Evolutionary conservation across 2,113 vertebrate species (phyloP).

Genomic region (Crotophaga sulcirostris): DNA sequence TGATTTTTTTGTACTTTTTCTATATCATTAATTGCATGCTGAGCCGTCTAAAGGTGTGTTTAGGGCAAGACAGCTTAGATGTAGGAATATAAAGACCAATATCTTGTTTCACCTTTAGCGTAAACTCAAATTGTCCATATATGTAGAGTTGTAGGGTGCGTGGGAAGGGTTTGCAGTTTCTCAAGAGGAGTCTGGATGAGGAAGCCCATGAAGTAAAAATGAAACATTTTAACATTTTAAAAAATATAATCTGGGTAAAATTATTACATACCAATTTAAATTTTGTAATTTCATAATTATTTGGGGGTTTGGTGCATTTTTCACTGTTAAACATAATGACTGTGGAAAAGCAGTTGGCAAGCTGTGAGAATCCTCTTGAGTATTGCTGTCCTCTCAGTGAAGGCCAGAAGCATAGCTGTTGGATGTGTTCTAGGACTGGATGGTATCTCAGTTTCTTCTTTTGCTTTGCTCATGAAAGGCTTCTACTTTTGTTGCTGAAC

Average conservation of each 20-base stretch:
- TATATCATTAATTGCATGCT: not conserved
- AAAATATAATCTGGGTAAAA: too few species aligned
- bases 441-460: not conserved
- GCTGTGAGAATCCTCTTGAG: not conserved
- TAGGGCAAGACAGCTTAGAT: not conserved
- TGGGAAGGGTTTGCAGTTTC: not conserved
- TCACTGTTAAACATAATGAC: not conserved
- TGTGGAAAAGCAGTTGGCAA: not conserved
- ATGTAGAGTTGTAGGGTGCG: not conserved
- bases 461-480: not conserved
- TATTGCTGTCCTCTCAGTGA: not conserved
- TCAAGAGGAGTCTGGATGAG: not conserved
- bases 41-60: not conserved
- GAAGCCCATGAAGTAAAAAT: not conserved
- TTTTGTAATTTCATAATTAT: not conserved
- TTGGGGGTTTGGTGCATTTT: not conserved
- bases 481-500: not conserved
- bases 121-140: not conserved
- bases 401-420: fast-evolving
- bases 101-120: not conserved
- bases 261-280: not conserved
- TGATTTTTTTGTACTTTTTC: not conserved
- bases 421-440: not conserved
- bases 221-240: too few species aligned
- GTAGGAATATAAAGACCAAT: not conserved